Percentiles rank a stretch among this genome's conserved stretches.
phyloP scores from a whole-genome alignment of 2,113 vertebrate genomes.

The Macquaria australasica region DNA sequence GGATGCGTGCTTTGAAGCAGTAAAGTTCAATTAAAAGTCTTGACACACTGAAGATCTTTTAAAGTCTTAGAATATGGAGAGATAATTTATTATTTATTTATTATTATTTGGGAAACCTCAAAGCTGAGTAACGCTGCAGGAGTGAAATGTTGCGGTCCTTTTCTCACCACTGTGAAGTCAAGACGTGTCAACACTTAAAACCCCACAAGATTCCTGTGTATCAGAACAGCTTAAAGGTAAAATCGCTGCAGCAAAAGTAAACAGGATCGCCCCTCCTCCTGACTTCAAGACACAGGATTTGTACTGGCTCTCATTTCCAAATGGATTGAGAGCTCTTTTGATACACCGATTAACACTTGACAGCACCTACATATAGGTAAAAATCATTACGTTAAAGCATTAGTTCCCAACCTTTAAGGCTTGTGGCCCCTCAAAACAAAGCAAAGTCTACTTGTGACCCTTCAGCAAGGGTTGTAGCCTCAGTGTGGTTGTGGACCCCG shows the following conservation, averaged over 20 bases:
- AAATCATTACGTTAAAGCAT: neutral
- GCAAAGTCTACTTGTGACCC: neutral
- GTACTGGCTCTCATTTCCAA: neutral
- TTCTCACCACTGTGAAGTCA: neutral
- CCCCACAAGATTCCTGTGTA: neutral
- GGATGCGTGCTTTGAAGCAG: neutral
- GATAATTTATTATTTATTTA: neutral
- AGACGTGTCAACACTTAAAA: neutral
- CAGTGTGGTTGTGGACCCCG: neutral
- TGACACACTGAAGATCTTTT: neutral
- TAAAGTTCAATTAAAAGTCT: neutral
- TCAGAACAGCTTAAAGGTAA: neutral
- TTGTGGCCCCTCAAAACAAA: neutral
- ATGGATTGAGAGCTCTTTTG: neutral
- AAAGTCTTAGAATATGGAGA: neutral
- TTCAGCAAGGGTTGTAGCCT: neutral
- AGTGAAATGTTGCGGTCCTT: neutral
- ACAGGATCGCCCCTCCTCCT: neutral
- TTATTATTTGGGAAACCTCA: neutral
- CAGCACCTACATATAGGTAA: neutral
- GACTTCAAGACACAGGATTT: conserved; percentile 5
- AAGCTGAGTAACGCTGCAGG: neutral
- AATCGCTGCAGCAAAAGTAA: conserved; percentile 24
- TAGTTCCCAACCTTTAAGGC: neutral
- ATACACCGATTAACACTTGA: neutral